Evolutionary conservation across 2,888 invertebrate genomes (phyloP).

Genomic region (Lasioglossum calceatum): DNA sequence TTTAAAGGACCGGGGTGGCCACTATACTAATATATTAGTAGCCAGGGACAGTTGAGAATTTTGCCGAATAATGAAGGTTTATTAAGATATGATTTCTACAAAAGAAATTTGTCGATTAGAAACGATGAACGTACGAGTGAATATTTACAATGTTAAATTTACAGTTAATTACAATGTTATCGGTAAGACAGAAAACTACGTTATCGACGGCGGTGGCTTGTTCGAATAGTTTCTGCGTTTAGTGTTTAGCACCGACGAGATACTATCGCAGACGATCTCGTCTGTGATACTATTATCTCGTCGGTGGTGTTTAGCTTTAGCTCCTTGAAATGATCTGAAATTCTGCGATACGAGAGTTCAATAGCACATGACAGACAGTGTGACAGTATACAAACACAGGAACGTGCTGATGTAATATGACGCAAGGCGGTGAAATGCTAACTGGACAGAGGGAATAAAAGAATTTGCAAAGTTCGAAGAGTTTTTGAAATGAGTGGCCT

Average conservation of each 20-base stretch:
- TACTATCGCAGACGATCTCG: too few species aligned
- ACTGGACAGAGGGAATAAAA: neutral
- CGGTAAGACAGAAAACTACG: too few species aligned
- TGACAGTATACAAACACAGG: neutral
- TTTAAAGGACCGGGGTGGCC: neutral
- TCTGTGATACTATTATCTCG: too few species aligned
- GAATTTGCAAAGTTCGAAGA: neutral
- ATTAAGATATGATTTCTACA: too few species aligned
- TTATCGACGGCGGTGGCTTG: neutral
- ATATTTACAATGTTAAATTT: too few species aligned
- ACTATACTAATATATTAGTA: too few species aligned
- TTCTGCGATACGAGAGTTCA: neutral
- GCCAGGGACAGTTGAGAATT: neutral
- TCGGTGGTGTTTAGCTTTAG: too few species aligned
- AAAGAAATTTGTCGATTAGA: too few species aligned
- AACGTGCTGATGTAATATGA: neutral
- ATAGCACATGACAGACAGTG: neutral
- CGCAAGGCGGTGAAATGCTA: neutral
- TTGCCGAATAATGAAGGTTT: neutral
- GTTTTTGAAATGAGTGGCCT: constrained; percentile 43
- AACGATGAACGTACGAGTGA: too few species aligned
- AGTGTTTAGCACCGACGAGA: too few species aligned
- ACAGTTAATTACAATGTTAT: too few species aligned
- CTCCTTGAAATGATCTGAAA: neutral
- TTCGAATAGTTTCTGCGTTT: neutral